Percentiles rank a stretch among this genome's conserved stretches.
Evolutionary conservation across 1,140 invertebrate species (phyloP).

Genomic region (Drosophila arizonae): DNA sequence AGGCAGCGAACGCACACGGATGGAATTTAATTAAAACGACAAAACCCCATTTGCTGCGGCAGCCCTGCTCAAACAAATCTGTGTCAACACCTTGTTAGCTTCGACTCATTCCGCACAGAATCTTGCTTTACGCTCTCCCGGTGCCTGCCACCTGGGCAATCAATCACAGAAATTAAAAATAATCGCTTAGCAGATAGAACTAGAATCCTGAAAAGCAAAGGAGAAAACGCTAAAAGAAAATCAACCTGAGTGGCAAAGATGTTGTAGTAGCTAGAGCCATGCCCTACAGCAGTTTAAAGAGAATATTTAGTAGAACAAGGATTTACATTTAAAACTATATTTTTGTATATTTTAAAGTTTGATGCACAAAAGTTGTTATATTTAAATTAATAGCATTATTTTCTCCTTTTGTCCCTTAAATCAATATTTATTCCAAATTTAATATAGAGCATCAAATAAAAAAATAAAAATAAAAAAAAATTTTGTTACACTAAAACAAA

Average conservation of each 20-base stretch:
- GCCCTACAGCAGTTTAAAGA: not conserved
- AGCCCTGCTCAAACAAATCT: not conserved
- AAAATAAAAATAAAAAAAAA: no score
- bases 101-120: not conserved
- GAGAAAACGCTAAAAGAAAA: constrained; percentile 10
- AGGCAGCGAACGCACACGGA: constrained; percentile 8
- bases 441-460: no score
- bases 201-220: constrained; percentile 22
- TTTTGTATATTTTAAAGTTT: no score
- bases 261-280: no score
- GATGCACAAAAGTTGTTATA: no score
- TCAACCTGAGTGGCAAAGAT: not conserved
- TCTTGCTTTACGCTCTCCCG: no score
- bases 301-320: no score
- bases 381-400: no score
- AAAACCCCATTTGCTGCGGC: constrained; percentile 15
- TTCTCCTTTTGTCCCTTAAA: no score
- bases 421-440: no score
- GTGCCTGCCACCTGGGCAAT: constrained; percentile 32
- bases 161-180: constrained; percentile 62
- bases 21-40: constrained; percentile 44
- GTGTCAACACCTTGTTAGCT: constrained; percentile 8
- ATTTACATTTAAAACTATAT: no score
- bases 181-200: constrained; percentile 27
- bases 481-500: no score